A percentile compares a stretch with the other conserved stretches of the same genome.
Evolutionary conservation across 2,113 vertebrate species (phyloP).

Genomic region (Tautogolabrus adspersus): DNA sequence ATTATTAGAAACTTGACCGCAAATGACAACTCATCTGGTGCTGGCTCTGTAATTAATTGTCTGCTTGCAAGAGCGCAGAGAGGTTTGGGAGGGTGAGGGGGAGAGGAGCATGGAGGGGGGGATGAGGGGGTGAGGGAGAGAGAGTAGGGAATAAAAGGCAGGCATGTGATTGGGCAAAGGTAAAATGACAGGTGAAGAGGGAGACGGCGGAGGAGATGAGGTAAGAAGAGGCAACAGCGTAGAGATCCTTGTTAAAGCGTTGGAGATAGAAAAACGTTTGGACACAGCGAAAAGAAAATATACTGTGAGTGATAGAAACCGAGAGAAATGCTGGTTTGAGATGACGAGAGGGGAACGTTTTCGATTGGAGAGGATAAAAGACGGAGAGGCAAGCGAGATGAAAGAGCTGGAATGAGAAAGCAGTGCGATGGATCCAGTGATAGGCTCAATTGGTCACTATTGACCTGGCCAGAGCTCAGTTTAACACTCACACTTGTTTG

Average conservation of each 20-base stretch:
- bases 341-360: constrained; percentile 9
- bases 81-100: constrained; percentile 40
- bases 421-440: constrained; percentile 64
- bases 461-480: constrained; percentile 67
- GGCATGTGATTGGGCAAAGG: constrained; percentile 39
- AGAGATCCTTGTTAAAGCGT: constrained; percentile 47
- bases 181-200: constrained; percentile 53
- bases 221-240: constrained; percentile 61
- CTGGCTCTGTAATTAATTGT: constrained; percentile 81
- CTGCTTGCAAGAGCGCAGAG: constrained; percentile 60
- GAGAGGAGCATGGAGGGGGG: not conserved
- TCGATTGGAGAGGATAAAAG: constrained; percentile 23
- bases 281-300: constrained; percentile 14
- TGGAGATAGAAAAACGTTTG: constrained; percentile 34
- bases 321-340: constrained; percentile 11
- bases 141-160: constrained; percentile 24
- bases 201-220: constrained; percentile 53
- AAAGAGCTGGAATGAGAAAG: constrained; percentile 39
- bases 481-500: constrained; percentile 82
- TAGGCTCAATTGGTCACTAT: constrained; percentile 71
- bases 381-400: not conserved
- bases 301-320: constrained; percentile 17
- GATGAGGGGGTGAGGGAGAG: not conserved
- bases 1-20: constrained; percentile 83
- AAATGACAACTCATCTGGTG: constrained; percentile 79